Conservation (phyloP, 2,888 invertebrate species). For the Hecatera dysodea region DNA sequence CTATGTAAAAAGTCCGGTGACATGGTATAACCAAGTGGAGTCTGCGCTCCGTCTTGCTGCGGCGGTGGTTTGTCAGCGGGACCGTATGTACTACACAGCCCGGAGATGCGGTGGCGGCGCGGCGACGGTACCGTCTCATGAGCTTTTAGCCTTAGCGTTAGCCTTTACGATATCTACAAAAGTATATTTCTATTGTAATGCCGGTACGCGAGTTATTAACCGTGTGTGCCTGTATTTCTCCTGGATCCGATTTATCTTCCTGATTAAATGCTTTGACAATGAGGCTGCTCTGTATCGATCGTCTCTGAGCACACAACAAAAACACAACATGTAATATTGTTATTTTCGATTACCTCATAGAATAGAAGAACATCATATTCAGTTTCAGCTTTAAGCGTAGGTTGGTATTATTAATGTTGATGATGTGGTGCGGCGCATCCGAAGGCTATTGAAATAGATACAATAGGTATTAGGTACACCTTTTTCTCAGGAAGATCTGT, state of each 20-base stretch:
- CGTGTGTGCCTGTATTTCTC: not conserved
- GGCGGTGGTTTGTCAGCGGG: too few species aligned
- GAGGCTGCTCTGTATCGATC: conserved; percentile 1
- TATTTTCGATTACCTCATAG: conserved; percentile 8
- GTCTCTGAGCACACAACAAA: not conserved
- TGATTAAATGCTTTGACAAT: not conserved
- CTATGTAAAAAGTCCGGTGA: too few species aligned
- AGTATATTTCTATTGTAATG: too few species aligned
- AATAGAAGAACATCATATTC: not conserved
- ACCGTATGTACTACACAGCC: too few species aligned
- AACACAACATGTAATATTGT: conserved; percentile 3
- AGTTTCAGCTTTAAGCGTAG: conserved; percentile 1
- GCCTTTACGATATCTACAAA: too few species aligned
- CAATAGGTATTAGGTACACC: not conserved
- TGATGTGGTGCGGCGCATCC: not conserved
- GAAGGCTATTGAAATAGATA: not conserved
- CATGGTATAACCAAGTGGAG: too few species aligned
- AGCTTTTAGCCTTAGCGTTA: too few species aligned
- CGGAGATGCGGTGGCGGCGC: too few species aligned
- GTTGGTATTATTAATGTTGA: not conserved
- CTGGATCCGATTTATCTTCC: not conserved
- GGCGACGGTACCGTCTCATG: too few species aligned
- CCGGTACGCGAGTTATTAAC: not conserved
- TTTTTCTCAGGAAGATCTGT: not conserved
- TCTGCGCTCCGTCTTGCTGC: too few species aligned